Conservation (phyloP, 2,888 invertebrate genomes). For the Pterostichus madidus region DNA sequence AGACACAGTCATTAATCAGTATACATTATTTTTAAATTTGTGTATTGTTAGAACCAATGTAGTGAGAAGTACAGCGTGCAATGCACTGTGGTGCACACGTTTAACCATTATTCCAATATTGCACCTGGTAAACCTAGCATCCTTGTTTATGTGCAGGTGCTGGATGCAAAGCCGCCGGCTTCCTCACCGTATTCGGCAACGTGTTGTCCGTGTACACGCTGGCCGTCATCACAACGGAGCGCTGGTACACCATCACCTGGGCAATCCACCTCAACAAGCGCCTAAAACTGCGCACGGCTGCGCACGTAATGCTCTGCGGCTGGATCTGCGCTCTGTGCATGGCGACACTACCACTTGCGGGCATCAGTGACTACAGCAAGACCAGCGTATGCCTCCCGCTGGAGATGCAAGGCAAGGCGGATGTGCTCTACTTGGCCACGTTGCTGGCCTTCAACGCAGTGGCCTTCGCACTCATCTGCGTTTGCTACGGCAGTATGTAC, state of each 20-base stretch:
- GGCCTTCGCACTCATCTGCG: constrained; percentile 82
- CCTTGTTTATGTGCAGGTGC: constrained; percentile 73
- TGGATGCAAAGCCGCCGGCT: constrained; percentile 83
- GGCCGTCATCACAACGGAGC: constrained; percentile 83
- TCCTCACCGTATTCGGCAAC: constrained; percentile 82
- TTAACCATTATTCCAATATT: too few relatives aligned
- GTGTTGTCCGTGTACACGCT: constrained; percentile 84
- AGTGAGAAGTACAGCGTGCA: too few relatives aligned
- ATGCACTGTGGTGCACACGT: too few relatives aligned
- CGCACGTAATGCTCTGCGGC: constrained; percentile 80
- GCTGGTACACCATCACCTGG: constrained; percentile 81
- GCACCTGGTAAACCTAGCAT: too few relatives aligned
- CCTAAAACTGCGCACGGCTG: constrained; percentile 80
- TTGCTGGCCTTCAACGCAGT: constrained; percentile 81
- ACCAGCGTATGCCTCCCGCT: constrained; percentile 85
- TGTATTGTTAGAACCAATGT: too few relatives aligned
- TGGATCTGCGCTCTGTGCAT: constrained; percentile 81
- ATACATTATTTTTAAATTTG: too few relatives aligned
- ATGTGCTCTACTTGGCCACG: constrained; percentile 80
- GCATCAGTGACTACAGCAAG: constrained; percentile 83
- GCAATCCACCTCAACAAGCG: constrained; percentile 82
- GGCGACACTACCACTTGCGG: constrained; percentile 82
- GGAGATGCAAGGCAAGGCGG: constrained; percentile 79
- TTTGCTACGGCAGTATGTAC: constrained; percentile 83
- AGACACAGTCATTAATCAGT: too few relatives aligned